Evolutionary conservation across 1,140 invertebrate species (phyloP).

Genomic region (Meloidogyne exigua): DNA sequence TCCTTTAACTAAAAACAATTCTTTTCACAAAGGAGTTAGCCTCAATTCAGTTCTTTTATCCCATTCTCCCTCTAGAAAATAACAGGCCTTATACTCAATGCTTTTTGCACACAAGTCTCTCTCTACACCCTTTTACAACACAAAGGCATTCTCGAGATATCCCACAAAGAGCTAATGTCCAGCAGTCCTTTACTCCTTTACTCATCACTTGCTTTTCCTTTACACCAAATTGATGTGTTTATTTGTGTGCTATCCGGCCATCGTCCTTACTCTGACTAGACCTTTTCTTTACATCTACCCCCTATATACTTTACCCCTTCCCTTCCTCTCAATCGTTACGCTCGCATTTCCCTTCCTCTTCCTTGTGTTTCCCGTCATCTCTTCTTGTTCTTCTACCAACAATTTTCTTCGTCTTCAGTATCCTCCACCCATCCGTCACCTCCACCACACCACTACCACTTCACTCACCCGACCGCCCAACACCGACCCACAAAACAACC

Average conservation of each 20-base stretch:
- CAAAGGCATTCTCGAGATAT: neutral
- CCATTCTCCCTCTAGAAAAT: neutral
- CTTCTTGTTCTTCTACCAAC: neutral
- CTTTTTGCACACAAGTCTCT: too few relatives aligned
- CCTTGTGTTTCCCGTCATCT: neutral
- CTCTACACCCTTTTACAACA: neutral
- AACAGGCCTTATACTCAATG: neutral
- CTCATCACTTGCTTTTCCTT: neutral
- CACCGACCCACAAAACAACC: slow-evolving; percentile 5
- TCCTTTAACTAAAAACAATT: too few relatives aligned
- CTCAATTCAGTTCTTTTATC: neutral
- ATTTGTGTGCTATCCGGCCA: neutral
- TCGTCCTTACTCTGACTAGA: neutral
- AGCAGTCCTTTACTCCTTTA: neutral
- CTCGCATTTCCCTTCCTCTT: neutral
- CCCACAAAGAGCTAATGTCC: neutral
- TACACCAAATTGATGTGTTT: neutral
- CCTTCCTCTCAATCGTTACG: neutral
- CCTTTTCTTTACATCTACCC: neutral
- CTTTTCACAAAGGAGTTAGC: neutral
- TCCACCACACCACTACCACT: neutral
- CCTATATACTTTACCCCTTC: neutral
- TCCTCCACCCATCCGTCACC: neutral
- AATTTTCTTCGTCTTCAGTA: neutral
- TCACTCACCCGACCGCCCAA: neutral